Evolutionary conservation across 2,888 invertebrate species (phyloP), one percentile per base, ranked within the genome.

Genomic region (Lasioglossum vierecki): DNA sequence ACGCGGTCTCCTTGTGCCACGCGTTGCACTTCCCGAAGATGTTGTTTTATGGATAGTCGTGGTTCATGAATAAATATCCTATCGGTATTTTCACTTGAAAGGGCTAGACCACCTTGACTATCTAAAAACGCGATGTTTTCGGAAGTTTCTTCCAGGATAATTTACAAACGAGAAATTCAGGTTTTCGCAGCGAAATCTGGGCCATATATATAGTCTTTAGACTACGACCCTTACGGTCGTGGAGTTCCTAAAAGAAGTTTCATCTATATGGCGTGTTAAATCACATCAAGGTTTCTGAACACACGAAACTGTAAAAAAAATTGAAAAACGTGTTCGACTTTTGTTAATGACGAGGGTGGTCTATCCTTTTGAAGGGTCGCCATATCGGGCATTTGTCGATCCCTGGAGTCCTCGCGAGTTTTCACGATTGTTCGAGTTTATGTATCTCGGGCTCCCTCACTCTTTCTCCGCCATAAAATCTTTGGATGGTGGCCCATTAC

Each of bases 61-160:
- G 70, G 73, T 70, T 85, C 86, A 87, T 87, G 89, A 89, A 89
- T 87, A 89, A 89, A 87, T 89, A 84, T 88, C 89, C 82, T 82
- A 75, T 83, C 74, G 84, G 82, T 81, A 80, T 71, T 84, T 82
- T 78, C 75, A 57, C 84, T 63, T 15, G 2, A 2, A 26, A 26
- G 30, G 60, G 60, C 9, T n/a, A 22, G 9, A n/a, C n/a, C n/a
- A n/a, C 22, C n/a, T 53, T 3, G n/a, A 22, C 53, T 53, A 4
- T n/a, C 9, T 9, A n/a, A 9, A 53, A n/a, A 53, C n/a, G 8
- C 3, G 53, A 3, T n/a, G 8, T 53, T 8, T 8, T 3, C 3
- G 22, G 53, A 3, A 53, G 22, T 53, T 53, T 53, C 9, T n/a
- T 53, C 9, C 49, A 9, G 53, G 22, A n/a, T 2, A n/a, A 53